Evolutionary conservation across 2,888 invertebrate genomes (phyloP).

Genomic region (Bombyx huttoni): DNA sequence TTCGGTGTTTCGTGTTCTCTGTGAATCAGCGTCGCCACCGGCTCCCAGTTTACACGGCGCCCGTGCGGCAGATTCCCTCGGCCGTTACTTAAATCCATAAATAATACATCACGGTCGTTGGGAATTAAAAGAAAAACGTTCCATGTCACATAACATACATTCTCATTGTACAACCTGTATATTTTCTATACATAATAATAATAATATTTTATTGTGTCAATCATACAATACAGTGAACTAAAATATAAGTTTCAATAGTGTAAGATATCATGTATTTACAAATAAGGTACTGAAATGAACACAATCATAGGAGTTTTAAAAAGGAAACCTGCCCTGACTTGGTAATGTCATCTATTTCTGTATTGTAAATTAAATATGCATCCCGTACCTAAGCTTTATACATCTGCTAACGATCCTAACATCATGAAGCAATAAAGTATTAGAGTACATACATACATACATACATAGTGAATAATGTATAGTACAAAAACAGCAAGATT

Average conservation of each 20-base stretch:
- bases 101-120: conserved; percentile 1
- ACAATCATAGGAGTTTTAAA: conserved; percentile 26
- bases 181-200: background rate
- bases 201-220: background rate
- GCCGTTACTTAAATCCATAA: conserved; percentile 7
- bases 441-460: conserved; percentile 48
- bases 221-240: conserved; percentile 2
- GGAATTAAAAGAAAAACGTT: background rate
- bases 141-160: background rate
- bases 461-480: conserved; percentile 52
- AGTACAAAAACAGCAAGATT: conserved; percentile 50
- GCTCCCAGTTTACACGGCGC: conserved; percentile 23
- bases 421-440: conserved; percentile 70
- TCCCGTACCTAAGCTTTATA: conserved; percentile 59
- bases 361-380: conserved; percentile 44
- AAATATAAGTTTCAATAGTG: conserved; percentile 3
- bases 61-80: conserved; percentile 36
- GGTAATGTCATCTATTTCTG: conserved; percentile 37
- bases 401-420: conserved; percentile 58
- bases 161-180: background rate
- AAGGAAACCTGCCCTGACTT: conserved; percentile 46
- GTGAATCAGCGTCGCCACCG: conserved; percentile 31
- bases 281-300: conserved; percentile 39
- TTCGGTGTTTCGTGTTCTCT: conserved; percentile 38
- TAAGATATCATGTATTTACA: conserved; percentile 19